A percentile compares a stretch with the other conserved stretches of the same genome.
Evolutionary conservation across 1,140 invertebrate species (phyloP).

Genomic region (Drosophila subobscura): DNA sequence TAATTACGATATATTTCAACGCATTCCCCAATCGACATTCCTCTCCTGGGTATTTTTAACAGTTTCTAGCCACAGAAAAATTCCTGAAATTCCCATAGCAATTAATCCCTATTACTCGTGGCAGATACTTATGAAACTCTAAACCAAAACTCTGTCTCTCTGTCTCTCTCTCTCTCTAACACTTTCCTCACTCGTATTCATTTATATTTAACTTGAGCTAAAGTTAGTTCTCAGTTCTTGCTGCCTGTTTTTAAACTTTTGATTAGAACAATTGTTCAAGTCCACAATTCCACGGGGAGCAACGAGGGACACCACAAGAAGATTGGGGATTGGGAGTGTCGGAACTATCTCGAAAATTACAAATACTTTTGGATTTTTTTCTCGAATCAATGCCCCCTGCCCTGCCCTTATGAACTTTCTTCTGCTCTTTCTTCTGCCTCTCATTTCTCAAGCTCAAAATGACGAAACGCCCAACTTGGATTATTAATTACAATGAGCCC

Average conservation of each 20-base stretch:
- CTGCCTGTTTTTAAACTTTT: conserved; percentile 62
- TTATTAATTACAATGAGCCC: conserved; percentile 75
- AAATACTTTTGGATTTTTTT: conserved; percentile 71
- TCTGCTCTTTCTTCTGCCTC: conserved; percentile 15
- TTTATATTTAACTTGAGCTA: conserved; percentile 64
- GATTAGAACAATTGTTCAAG: conserved; percentile 74
- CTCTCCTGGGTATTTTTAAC: neutral
- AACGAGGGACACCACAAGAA: conserved; percentile 32
- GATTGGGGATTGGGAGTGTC: conserved; percentile 19
- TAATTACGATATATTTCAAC: neutral
- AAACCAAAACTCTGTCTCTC: conserved; percentile 14
- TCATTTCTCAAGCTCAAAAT: conserved; percentile 80
- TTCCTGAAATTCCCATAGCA: conserved; percentile 23
- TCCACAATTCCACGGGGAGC: conserved; percentile 58
- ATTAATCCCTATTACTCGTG: conserved; percentile 42
- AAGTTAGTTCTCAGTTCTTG: conserved; percentile 41
- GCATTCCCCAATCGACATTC: neutral
- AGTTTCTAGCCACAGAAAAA: conserved; percentile 9
- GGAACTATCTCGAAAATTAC: conserved; percentile 68
- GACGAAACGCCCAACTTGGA: conserved; percentile 75
- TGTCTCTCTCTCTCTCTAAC: conserved; percentile 4
- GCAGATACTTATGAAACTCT: conserved; percentile 42
- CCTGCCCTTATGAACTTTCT: conserved; percentile 53
- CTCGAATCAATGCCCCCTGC: conserved; percentile 31
- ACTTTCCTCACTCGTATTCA: conserved; percentile 38